Percentiles rank a stretch among this genome's conserved stretches.
Conservation (phyloP, 2,113 vertebrate genomes). For the Urocolius indicus region DNA sequence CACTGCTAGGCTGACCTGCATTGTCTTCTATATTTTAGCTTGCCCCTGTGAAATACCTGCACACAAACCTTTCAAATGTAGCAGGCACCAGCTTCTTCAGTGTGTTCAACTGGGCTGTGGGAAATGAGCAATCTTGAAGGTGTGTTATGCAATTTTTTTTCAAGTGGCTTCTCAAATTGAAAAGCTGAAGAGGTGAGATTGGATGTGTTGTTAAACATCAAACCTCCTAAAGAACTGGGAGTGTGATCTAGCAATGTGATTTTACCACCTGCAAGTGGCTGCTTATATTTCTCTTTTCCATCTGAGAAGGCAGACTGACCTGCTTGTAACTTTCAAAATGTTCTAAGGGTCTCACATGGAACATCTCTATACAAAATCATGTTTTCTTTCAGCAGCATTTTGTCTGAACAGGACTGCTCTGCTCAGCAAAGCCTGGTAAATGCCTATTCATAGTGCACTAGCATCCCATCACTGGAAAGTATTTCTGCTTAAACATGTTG, state of each 20-base stretch:
- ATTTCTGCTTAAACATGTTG: background rate
- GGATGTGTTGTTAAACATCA: background rate
- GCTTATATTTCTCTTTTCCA: background rate
- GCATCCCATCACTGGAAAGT: background rate
- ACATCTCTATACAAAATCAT: background rate
- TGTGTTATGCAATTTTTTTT: background rate
- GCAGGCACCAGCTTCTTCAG: background rate
- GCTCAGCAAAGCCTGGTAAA: background rate
- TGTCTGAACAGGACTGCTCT: background rate
- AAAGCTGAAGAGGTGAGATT: background rate
- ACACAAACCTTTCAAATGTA: background rate
- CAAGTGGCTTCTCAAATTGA: background rate
- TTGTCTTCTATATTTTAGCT: background rate
- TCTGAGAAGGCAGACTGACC: background rate
- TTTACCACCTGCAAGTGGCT: background rate
- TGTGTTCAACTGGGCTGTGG: background rate
- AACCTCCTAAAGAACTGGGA: background rate
- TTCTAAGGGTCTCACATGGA: background rate
- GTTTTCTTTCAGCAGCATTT: background rate
- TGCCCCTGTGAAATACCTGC: background rate
- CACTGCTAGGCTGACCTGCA: background rate
- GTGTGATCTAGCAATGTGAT: background rate
- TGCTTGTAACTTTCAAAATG: background rate
- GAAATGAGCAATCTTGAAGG: background rate
- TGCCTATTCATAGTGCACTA: background rate